Base-by-base conservation (phyloP, 1,140 invertebrate genomes). In the Riptortus pedestris region DNA sequence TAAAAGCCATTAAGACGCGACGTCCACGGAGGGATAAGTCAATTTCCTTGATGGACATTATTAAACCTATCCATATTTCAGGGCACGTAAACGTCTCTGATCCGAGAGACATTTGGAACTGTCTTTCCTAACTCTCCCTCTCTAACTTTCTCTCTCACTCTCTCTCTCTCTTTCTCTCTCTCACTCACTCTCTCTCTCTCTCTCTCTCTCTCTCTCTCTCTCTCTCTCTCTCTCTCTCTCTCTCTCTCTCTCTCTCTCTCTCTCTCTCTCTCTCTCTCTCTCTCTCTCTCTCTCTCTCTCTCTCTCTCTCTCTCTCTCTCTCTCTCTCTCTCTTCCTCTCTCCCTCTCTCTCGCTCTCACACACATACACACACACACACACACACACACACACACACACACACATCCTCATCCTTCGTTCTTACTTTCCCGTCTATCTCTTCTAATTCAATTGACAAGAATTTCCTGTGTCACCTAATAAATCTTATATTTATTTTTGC, bases 171-270 rank as follows among this genome's bases (percentile, higher is more conserved):
- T n/a, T n/a, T n/a, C n/a, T n/a, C n/a, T n/a, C n/a, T n/a, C 64
- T 64, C 64, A 66, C 65, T 65, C 67, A 60, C 45, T 58, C 52
- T 57, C 65, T 70, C 70, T 66, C 67, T 69, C 68, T 67, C 64
- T 33, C 66, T 67, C 59, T 60, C 62, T 64, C 69, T n/a, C 67
- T 68, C 68, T 20, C 60, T 65, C 62, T 68, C 63, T 70, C 62
- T 61, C 66, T 66, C 67, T 65, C 67, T 66, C 64, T 63, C 38
- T 57, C 51, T 58, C 55, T 58, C 55, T 58, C 55, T 61, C 38
- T 61, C 29, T 47, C 60, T 62, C 29, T 62, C 45, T 62, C 45
- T 48, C 38, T 47, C 22, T 62, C 45, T 62, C 60, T 62, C 29
- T 61, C 59, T 43, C 29, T 61, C 59, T 61, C 59, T 61, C 31